Conservation (phyloP, 92 coral and sea anemone species). For the Scolanthus callimorphus region DNA sequence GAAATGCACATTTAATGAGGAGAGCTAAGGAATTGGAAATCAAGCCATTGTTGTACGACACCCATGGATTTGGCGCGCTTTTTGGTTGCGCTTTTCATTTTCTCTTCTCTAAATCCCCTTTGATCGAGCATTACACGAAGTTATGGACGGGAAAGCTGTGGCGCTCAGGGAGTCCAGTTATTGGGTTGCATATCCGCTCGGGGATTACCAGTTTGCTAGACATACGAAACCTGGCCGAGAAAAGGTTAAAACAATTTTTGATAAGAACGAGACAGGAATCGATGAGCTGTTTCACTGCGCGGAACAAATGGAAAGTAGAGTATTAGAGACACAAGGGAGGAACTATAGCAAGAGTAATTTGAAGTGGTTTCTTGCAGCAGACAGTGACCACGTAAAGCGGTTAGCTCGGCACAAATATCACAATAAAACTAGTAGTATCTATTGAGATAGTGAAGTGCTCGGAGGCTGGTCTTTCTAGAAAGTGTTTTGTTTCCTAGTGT, state of each 20-base stretch:
- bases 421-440: too few relatives aligned
- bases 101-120: conserved; percentile 63
- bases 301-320: conserved; percentile 44
- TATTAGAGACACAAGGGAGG: conserved; percentile 3
- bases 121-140: conserved; percentile 35
- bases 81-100: conserved; percentile 86
- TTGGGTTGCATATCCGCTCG: conserved; percentile 82
- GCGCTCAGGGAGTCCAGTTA: conserved; percentile 32
- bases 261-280: conserved; percentile 30
- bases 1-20: conserved; percentile 53
- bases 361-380: conserved; percentile 92
- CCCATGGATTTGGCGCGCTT: conserved; percentile 44
- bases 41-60: conserved; percentile 42
- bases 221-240: conserved; percentile 37
- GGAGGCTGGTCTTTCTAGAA: too few relatives aligned
- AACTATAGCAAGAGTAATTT: too few relatives aligned
- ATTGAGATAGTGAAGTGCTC: too few relatives aligned
- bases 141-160: conserved; percentile 31
- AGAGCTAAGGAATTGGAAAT: conserved; percentile 60
- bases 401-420: conserved; percentile 51
- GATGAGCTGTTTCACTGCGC: conserved; percentile 65
- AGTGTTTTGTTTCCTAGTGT: too few relatives aligned
- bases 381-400: conserved; percentile 46
- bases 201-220: conserved; percentile 67
- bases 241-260: conserved; percentile 32